A percentile compares a stretch with the other conserved stretches of the same genome.
Conservation (phyloP, 2,113 vertebrate species). For the Hylia prasina region DNA sequence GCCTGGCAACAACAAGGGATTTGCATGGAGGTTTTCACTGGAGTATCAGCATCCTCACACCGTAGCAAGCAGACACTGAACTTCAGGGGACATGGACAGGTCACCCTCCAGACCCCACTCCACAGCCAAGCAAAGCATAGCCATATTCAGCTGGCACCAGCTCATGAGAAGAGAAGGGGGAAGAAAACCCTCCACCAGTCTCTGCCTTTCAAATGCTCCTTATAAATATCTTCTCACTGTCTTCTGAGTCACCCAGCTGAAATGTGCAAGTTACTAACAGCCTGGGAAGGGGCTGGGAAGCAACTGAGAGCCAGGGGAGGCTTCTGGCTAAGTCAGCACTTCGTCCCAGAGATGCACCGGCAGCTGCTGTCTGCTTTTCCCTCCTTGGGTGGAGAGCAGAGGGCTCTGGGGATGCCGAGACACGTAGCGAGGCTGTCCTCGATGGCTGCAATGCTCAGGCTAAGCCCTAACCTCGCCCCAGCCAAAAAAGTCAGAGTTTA, state of each 20-base stretch:
- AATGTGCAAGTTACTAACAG: not conserved
- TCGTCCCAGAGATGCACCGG: not conserved
- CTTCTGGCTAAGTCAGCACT: not conserved
- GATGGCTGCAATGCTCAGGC: fast-evolving
- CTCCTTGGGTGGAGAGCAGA: not conserved
- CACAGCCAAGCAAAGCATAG: too few relatives aligned
- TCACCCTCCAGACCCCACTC: not conserved
- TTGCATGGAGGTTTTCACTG: not conserved
- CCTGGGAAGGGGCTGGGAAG: not conserved
- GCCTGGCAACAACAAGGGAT: not conserved
- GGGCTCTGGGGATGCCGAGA: not conserved
- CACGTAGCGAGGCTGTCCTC: fast-evolving
- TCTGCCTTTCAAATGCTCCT: not conserved
- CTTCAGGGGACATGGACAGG: not conserved
- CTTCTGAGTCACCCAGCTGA: constrained; percentile 46
- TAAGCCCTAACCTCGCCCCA: not conserved
- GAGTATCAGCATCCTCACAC: not conserved
- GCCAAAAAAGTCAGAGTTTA: not conserved
- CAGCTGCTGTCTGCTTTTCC: not conserved
- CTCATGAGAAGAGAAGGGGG: not conserved
- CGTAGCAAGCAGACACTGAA: fast-evolving
- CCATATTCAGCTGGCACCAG: not conserved
- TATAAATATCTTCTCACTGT: constrained; percentile 5
- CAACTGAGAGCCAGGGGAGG: not conserved
- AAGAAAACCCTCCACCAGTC: not conserved